Evolutionary conservation across 2,888 invertebrate species (phyloP).

Genomic region (Scrobipalpa costella): DNA sequence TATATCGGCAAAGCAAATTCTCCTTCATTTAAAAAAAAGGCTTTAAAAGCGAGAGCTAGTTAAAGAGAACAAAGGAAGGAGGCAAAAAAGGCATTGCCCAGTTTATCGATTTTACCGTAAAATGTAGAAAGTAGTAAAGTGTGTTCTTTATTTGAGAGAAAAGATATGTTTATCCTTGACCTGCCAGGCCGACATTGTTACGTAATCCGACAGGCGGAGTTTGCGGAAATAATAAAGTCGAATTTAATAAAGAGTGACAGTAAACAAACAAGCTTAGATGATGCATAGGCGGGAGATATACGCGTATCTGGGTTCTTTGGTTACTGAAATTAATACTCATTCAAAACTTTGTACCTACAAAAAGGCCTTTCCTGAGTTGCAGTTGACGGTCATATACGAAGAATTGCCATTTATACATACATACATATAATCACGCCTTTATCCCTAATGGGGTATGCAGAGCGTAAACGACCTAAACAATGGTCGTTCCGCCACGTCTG

Average conservation of each 20-base stretch:
- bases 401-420: too few species aligned
- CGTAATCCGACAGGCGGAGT: neutral
- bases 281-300: too few species aligned
- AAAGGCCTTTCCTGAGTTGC: neutral
- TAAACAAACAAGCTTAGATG: neutral
- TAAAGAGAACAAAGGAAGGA: conserved; percentile 13
- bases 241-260: conserved; percentile 1
- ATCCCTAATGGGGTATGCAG: too few species aligned
- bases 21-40: neutral
- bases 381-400: too few species aligned
- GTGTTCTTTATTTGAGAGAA: too few species aligned
- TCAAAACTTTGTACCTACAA: too few species aligned
- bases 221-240: neutral
- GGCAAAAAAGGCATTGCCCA: conserved; percentile 4
- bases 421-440: too few species aligned
- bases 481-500: too few species aligned
- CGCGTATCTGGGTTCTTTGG: too few species aligned
- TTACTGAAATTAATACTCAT: too few species aligned
- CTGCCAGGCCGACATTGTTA: neutral
- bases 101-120: conserved; percentile 34
- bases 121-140: conserved; percentile 24
- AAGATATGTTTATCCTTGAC: too few species aligned
- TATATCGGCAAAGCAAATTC: conserved; percentile 16
- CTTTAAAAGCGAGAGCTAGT: conserved; percentile 2
- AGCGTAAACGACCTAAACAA: too few species aligned